A percentile compares a stretch with the other conserved stretches of the same genome.
These are phyloP conservation scores for Bucorvus abyssinicus DNA, from an alignment of 2,797 vertebrate species.

Conservation along the genomic window DNA sequence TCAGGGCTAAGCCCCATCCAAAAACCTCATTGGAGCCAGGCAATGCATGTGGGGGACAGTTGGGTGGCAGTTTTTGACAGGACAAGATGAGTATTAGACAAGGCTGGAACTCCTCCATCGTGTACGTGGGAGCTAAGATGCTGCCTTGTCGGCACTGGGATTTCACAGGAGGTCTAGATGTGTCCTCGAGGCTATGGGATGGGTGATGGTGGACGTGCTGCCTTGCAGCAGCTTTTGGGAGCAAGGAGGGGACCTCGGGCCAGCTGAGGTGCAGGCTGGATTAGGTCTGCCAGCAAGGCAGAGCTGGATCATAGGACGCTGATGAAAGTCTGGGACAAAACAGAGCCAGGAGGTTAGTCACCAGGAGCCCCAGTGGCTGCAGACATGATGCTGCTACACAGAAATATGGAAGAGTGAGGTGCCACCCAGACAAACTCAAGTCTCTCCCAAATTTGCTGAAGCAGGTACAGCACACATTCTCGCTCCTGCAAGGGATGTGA, in stretches of 20 bases:
- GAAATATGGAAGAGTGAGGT: background rate
- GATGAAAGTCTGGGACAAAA: background rate
- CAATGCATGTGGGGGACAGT: accelerated
- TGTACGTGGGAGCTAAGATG: background rate
- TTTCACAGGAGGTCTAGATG: accelerated
- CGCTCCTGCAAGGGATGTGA: background rate
- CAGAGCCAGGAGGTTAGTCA: background rate
- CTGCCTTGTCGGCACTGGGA: background rate
- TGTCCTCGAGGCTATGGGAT: background rate
- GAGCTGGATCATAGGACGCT: background rate
- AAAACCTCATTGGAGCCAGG: background rate
- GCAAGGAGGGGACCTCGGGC: background rate
- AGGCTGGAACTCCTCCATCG: accelerated
- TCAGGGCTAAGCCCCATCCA: background rate
- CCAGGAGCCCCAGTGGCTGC: background rate
- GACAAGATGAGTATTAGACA: background rate
- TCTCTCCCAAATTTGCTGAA: background rate
- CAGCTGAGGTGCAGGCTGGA: background rate
- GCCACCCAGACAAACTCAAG: background rate
- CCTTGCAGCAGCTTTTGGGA: background rate
- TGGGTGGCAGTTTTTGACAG: background rate
- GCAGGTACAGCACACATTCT: background rate
- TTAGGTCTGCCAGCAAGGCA: background rate
- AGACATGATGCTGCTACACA: accelerated
- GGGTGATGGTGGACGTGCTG: background rate